Base-by-base conservation (phyloP, 2,888 invertebrate species). In the Zaprionus lineosus region DNA sequence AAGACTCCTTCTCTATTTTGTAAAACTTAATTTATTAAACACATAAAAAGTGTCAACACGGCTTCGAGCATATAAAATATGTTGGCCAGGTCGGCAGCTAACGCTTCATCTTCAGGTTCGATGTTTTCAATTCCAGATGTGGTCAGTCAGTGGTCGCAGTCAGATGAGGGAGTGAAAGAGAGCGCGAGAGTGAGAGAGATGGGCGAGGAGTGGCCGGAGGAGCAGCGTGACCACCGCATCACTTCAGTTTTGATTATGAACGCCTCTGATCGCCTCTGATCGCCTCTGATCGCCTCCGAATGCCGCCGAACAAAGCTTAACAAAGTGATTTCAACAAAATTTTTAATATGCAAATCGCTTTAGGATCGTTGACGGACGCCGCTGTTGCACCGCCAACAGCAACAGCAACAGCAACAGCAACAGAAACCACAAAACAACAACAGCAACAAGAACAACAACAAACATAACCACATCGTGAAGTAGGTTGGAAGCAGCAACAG, bases 41-140 rank as follows among this genome's bases (percentile, higher is more conserved):
- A 76, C 86, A 86, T 86, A 86, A 84, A 86, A 86, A 85, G 84
- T 84, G 84, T 84, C 84, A 84, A 84, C 84, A 76, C 83, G 85
- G 65, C 58, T 69, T 84, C 81, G 78, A 68, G 75, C 83, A 78
- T 82, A 78, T 84, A 68, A 78, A 78, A 84, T 65, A 78, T 68
- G 78, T 67, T 81, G 66, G 48, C 55, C 75, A 58, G 50, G 59
- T 40, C 47, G 36, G 26, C 60, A 51, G 39, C 66, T 53, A 60
- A 70, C 56, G 56, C 50, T 48, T 9, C 37, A 36, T 18, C 47
- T 21, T 3, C 7, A 5, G 52, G 41, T 52, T 47, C 34, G 56
- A 11, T 33, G 48, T 46, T 19, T 39, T 56, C 56, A 46, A 40
- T 57, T 39, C 37, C 52, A 24, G 6, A 2, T n/a, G n/a, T n/a